phyloP scores from a whole-genome alignment of 2,888 invertebrate species.

The Caenorhabditis sinica region DNA sequence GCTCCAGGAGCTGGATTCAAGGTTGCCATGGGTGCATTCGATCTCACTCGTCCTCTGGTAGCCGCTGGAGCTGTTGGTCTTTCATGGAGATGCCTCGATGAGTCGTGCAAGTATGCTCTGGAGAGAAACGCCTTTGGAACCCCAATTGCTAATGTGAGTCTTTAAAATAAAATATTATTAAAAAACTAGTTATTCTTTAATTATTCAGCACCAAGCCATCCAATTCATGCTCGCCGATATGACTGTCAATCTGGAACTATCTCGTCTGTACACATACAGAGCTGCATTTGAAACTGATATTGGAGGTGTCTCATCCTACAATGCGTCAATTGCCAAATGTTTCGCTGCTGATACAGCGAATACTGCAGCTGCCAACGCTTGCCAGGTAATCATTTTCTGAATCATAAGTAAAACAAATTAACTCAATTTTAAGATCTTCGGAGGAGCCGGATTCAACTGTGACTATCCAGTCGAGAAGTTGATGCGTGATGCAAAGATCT shows the following conservation, averaged over 20 bases:
- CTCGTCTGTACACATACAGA: constrained; percentile 91
- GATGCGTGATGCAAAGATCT: constrained; percentile 99
- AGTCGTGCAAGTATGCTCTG: constrained; percentile 93
- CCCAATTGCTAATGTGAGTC: constrained; percentile 86
- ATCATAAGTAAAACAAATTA: neutral
- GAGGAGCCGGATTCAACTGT: constrained; percentile 88
- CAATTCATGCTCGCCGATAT: constrained; percentile 97
- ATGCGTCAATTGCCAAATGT: constrained; percentile 95
- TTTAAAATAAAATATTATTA: neutral
- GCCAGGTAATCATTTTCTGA: constrained; percentile 85
- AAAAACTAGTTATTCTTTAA: neutral
- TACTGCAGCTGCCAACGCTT: constrained; percentile 94
- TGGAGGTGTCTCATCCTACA: constrained; percentile 85
- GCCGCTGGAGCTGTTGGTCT: constrained; percentile 94
- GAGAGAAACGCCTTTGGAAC: constrained; percentile 95
- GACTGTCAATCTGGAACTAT: constrained; percentile 92
- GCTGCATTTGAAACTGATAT: constrained; percentile 93
- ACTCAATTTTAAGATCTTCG: constrained; percentile 76
- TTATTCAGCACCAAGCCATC: constrained; percentile 88
- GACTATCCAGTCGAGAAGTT: constrained; percentile 99
- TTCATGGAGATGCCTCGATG: constrained; percentile 92
- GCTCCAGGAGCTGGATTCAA: constrained; percentile 84
- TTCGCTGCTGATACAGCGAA: constrained; percentile 94
- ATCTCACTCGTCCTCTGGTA: constrained; percentile 90
- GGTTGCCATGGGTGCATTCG: constrained; percentile 97